Conservation (phyloP, 2,797 vertebrate species). For the Synaphobranchus kaupii region DNA sequence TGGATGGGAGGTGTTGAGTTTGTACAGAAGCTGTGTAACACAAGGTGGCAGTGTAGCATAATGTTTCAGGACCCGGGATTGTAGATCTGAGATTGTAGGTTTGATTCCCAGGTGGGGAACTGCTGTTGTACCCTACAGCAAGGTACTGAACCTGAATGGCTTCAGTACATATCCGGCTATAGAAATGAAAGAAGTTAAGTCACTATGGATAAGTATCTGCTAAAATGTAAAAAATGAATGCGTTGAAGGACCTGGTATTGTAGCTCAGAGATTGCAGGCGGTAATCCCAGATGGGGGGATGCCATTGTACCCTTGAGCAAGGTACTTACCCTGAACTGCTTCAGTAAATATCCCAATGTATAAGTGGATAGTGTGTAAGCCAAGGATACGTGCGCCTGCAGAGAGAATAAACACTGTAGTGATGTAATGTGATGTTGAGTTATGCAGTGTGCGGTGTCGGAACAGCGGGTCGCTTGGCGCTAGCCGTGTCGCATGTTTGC, state of each 20-base stretch:
- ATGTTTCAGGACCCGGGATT: too few relatives aligned
- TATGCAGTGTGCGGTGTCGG: background rate
- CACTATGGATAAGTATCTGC: too few relatives aligned
- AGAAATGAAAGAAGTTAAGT: too few relatives aligned
- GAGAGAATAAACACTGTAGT: background rate
- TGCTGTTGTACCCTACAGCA: too few relatives aligned
- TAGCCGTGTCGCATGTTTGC: constrained; percentile 35
- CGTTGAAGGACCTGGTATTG: background rate
- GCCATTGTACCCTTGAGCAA: background rate
- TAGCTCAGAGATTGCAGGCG: background rate
- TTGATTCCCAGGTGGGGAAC: too few relatives aligned
- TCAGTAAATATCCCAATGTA: background rate
- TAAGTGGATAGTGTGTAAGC: background rate
- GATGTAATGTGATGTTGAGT: too few relatives aligned
- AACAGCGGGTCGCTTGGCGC: constrained; percentile 15
- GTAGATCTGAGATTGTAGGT: too few relatives aligned
- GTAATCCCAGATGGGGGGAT: background rate
- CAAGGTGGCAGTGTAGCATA: too few relatives aligned
- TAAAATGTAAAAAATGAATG: too few relatives aligned
- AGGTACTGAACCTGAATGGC: too few relatives aligned
- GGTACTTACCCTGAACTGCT: background rate
- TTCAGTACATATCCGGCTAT: too few relatives aligned
- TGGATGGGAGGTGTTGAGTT: background rate
- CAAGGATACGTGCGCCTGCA: background rate
- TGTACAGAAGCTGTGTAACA: too few relatives aligned